A percentile compares a stretch with the other conserved stretches of the same genome.
These are phyloP conservation scores for Phycodurus eques DNA, from an alignment of 2,113 vertebrate genomes.

Conservation along the genomic window DNA sequence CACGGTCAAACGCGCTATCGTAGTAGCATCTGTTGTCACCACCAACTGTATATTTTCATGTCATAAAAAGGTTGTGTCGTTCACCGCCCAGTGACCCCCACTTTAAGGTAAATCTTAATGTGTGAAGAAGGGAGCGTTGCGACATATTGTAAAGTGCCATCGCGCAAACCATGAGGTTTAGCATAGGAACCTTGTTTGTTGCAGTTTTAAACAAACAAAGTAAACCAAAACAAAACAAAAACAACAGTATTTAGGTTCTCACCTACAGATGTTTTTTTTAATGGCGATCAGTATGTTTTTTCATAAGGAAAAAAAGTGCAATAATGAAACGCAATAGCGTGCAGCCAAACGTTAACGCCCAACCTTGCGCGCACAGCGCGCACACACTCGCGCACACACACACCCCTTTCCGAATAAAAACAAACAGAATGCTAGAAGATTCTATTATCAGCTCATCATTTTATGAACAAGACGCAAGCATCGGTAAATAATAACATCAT, in stretches of 20 bases:
- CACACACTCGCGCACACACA: slow-evolving; percentile 60
- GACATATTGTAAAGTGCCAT: not conserved
- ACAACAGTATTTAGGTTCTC: not conserved
- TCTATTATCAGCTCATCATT: slow-evolving; percentile 32
- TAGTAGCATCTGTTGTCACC: not conserved
- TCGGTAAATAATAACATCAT: slow-evolving; percentile 3
- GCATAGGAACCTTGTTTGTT: slow-evolving; percentile 27
- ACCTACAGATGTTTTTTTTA: not conserved
- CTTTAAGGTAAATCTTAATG: not conserved
- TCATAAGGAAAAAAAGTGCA: slow-evolving; percentile 19
- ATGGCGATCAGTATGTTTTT: not conserved
- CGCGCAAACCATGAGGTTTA: not conserved
- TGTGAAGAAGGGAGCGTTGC: not conserved
- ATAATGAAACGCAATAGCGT: slow-evolving; percentile 39
- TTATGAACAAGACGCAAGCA: not conserved
- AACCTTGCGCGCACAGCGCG: slow-evolving; percentile 63
- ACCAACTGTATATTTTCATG: not conserved
- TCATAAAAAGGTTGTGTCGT: not conserved
- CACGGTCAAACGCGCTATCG: not conserved
- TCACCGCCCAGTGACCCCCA: not conserved
- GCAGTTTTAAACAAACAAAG: slow-evolving; percentile 27
- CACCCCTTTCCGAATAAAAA: slow-evolving; percentile 74
- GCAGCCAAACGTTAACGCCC: slow-evolving; percentile 76
- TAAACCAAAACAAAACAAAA: slow-evolving; percentile 34
- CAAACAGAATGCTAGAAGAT: slow-evolving; percentile 59